Evolutionary conservation across 2,113 vertebrate species (phyloP).

Genomic region (Tringa solitaria): DNA sequence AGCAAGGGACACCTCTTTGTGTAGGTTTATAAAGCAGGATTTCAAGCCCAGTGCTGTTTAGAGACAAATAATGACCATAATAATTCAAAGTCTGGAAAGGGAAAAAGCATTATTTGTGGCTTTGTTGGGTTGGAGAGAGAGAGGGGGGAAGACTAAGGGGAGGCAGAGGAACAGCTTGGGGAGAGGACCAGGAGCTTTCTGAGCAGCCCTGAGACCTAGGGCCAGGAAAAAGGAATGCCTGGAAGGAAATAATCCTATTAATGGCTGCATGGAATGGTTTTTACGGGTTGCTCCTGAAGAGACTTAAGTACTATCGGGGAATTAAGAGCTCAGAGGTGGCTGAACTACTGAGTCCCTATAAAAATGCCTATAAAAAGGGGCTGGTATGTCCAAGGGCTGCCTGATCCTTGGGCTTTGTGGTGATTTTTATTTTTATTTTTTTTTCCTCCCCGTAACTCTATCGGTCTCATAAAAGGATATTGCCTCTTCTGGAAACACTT

Average conservation of each 20-base stretch:
- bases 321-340: slow-evolving; percentile 11
- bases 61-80: fast-evolving
- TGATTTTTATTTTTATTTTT: neutral
- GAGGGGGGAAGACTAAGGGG: neutral
- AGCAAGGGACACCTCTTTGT: fast-evolving
- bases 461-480: neutral
- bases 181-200: neutral
- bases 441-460: fast-evolving
- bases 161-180: neutral
- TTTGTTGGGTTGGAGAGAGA: neutral
- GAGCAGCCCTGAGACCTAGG: neutral
- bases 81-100: neutral
- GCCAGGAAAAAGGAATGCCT: neutral
- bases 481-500: neutral
- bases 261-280: neutral
- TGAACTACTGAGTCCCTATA: slow-evolving; percentile 15
- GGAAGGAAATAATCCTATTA: neutral
- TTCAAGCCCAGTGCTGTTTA: neutral
- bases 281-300: neutral
- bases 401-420: neutral
- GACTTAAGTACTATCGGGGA: neutral
- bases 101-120: neutral
- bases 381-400: neutral
- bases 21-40: neutral
- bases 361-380: slow-evolving; percentile 17